phyloP scores from a whole-genome alignment of 1,140 invertebrate genomes.

The Spodoptera litura region DNA sequence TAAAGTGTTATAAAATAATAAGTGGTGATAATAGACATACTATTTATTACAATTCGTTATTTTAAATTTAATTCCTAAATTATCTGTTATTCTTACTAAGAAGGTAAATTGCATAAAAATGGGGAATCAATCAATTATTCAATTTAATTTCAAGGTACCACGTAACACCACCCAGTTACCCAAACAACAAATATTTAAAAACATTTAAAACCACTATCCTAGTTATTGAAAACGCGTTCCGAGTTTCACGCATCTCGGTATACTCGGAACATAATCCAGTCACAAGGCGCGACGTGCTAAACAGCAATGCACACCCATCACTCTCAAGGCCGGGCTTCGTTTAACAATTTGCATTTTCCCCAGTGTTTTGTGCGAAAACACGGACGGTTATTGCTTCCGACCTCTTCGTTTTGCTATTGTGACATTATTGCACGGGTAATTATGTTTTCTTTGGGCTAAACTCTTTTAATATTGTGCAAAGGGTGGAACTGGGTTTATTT shows the following conservation, averaged over 20 bases:
- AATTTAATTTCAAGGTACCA: no score
- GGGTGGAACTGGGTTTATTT: no score
- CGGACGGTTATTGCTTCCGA: slow-evolving; percentile 30
- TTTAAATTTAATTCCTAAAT: no score
- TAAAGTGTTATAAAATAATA: no score
- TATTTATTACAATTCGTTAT: no score
- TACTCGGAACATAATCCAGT: slow-evolving; percentile 1
- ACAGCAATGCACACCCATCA: slow-evolving; percentile 11
- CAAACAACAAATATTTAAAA: no score
- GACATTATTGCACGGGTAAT: slow-evolving; percentile 14
- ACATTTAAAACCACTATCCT: neutral
- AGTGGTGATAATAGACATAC: no score
- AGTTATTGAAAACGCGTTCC: neutral
- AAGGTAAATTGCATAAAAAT: no score
- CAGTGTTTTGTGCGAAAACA: slow-evolving; percentile 34
- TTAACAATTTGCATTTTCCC: slow-evolving; percentile 49
- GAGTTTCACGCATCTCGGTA: neutral
- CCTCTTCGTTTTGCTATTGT: slow-evolving; percentile 12
- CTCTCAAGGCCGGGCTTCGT: slow-evolving; percentile 30
- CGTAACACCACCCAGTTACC: no score
- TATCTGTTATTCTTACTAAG: no score
- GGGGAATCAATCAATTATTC: no score
- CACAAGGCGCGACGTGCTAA: slow-evolving; percentile 1
- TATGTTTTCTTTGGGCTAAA: slow-evolving; percentile 7
- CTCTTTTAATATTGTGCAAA: neutral